These are phyloP conservation scores for Eupristina koningsbergeri DNA, from an alignment of 1,140 invertebrate species.

Conservation along the genomic window DNA sequence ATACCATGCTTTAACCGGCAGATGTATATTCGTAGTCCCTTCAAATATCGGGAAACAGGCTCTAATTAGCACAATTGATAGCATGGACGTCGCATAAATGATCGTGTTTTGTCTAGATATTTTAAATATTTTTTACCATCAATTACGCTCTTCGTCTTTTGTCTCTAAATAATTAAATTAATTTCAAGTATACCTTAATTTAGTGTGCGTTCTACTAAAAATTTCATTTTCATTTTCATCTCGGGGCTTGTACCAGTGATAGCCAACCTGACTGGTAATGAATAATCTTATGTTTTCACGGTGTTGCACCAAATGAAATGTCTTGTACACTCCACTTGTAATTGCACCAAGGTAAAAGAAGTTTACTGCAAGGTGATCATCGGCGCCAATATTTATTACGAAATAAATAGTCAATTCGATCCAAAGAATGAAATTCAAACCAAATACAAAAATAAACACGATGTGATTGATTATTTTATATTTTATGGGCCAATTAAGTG, in stretches of 20 bases:
- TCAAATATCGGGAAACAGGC: not conserved
- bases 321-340: constrained; percentile 37
- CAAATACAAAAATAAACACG: not conserved
- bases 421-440: constrained; percentile 20
- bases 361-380: constrained; percentile 11
- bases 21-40: not conserved
- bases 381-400: not conserved
- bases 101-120: constrained; percentile 11
- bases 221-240: not conserved
- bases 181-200: constrained; percentile 19
- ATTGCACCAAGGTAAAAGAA: constrained; percentile 34
- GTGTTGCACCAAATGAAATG: not conserved
- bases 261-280: not conserved
- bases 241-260: not conserved
- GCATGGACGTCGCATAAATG: constrained; percentile 22
- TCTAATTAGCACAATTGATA: constrained; percentile 19
- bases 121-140: too few species aligned
- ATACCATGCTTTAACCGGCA: constrained; percentile 36
- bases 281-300: constrained; percentile 20
- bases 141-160: not conserved
- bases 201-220: not conserved
- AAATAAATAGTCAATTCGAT: constrained; percentile 30
- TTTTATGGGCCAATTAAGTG: constrained; percentile 4
- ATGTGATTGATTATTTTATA: not conserved
- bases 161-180: not conserved